These are phyloP conservation scores for Brachyopa scutellaris DNA, from an alignment of 2,888 invertebrate genomes.

Conservation along the genomic window DNA sequence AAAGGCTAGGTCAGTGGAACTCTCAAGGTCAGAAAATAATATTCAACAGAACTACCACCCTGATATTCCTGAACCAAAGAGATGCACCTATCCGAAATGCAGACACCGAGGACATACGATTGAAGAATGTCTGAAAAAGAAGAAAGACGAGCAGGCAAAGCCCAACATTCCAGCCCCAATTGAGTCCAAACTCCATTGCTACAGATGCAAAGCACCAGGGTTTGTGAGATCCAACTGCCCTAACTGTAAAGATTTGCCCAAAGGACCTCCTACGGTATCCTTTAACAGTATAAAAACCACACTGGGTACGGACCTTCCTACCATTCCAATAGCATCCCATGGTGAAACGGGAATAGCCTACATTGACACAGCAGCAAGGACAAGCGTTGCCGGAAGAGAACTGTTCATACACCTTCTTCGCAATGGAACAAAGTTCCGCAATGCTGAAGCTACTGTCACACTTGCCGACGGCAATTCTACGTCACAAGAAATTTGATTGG, in stretches of 20 bases:
- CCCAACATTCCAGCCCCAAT: not conserved
- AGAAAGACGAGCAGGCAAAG: not conserved
- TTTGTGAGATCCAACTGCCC: slow-evolving; percentile 4
- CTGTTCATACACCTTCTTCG: slow-evolving; percentile 5
- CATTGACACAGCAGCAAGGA: slow-evolving; percentile 3
- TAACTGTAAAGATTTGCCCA: slow-evolving; percentile 22
- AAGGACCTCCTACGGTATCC: not conserved
- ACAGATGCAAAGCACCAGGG: slow-evolving; percentile 1
- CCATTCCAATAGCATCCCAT: not conserved
- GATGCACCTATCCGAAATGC: slow-evolving; percentile 4
- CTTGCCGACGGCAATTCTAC: slow-evolving; percentile 11
- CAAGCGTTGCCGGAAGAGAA: slow-evolving; percentile 26
- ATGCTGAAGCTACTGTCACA: slow-evolving; percentile 1
- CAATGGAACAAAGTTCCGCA: slow-evolving; percentile 10
- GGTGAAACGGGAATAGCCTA: slow-evolving; percentile 8
- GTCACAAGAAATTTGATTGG: slow-evolving; percentile 3
- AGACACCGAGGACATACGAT: not conserved
- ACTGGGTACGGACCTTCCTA: not conserved
- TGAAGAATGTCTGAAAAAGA: not conserved
- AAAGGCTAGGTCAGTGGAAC: slow-evolving; percentile 16
- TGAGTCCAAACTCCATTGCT: not conserved
- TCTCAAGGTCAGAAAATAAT: not conserved
- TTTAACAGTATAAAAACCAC: slow-evolving; percentile 22
- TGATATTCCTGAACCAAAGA: not conserved
- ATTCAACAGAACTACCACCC: not conserved